These are phyloP conservation scores for Sarcophaga subvicina DNA, from an alignment of 2,888 invertebrate genomes.

Conservation along the genomic window DNA sequence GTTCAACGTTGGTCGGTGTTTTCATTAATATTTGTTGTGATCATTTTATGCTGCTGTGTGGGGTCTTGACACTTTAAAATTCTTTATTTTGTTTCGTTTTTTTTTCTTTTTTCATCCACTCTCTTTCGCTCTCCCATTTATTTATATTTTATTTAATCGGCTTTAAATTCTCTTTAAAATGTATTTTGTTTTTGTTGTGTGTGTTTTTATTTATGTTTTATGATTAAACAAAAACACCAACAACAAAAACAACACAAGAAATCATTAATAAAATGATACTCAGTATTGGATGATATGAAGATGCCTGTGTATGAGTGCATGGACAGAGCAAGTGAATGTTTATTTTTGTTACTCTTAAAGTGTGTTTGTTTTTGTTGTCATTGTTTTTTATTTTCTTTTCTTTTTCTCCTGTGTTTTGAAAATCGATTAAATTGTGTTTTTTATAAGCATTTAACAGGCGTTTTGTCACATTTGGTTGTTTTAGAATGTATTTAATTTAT, in stretches of 20 bases:
- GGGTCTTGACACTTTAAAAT: constrained; percentile 34
- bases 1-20: constrained; percentile 10
- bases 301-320: not conserved
- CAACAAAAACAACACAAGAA: constrained; percentile 10
- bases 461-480: constrained; percentile 57
- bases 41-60: constrained; percentile 29
- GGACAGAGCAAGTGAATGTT: not conserved
- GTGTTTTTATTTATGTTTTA: constrained; percentile 41
- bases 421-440: constrained; percentile 59
- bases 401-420: not conserved
- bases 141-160: constrained; percentile 58
- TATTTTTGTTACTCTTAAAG: constrained; percentile 19
- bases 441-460: constrained; percentile 51
- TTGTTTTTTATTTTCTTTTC: too few relatives aligned
- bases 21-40: constrained; percentile 2
- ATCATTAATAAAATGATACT: not conserved
- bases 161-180: constrained; percentile 58
- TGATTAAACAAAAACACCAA: constrained; percentile 40
- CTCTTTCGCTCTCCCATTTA: constrained; percentile 6
- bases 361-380: not conserved
- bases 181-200: constrained; percentile 8
- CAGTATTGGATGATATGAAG: not conserved
- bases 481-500: constrained; percentile 35
- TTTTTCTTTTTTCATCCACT: too few relatives aligned
- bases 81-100: constrained; percentile 29